A percentile compares a stretch with the other conserved stretches of the same genome.
Conservation (phyloP, 2,888 invertebrate species). For the Caenorhabditis sp. region DNA sequence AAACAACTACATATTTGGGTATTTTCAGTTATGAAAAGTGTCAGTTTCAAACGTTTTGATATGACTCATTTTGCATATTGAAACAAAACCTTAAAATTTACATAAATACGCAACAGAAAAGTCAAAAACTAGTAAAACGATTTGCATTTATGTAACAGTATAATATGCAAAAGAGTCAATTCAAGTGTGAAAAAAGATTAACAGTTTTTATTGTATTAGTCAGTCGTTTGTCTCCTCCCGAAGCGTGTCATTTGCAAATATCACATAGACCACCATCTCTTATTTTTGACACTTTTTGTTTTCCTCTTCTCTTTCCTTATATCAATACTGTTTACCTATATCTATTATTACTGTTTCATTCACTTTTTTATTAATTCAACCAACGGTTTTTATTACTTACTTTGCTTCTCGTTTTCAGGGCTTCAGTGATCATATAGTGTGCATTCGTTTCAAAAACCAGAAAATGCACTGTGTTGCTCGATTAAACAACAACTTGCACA, state of each 20-base stretch:
- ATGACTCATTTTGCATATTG: not conserved
- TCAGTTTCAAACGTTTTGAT: no score
- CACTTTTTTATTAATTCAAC: conserved; percentile 1
- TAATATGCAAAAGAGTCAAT: not conserved
- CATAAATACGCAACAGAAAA: not conserved
- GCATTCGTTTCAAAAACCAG: no score
- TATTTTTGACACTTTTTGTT: conserved; percentile 7
- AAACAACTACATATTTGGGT: no score
- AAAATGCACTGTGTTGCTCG: conserved; percentile 38
- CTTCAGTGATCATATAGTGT: no score
- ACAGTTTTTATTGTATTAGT: not conserved
- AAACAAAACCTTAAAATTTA: not conserved
- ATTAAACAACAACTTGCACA: conserved; percentile 40
- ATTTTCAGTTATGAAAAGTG: no score
- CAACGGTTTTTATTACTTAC: no score
- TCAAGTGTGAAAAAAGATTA: conserved; percentile 1
- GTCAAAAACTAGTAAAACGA: not conserved
- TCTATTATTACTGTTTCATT: not conserved
- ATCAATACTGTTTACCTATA: conserved; percentile 1
- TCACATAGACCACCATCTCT: not conserved
- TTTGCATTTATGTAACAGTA: not conserved
- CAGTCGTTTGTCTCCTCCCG: not conserved
- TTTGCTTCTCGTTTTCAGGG: not conserved
- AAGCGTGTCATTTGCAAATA: conserved; percentile 1
- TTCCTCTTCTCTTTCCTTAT: conserved; percentile 8